phyloP scores from a whole-genome alignment of 2,888 invertebrate species.

The Didymodactylos carnosus region DNA sequence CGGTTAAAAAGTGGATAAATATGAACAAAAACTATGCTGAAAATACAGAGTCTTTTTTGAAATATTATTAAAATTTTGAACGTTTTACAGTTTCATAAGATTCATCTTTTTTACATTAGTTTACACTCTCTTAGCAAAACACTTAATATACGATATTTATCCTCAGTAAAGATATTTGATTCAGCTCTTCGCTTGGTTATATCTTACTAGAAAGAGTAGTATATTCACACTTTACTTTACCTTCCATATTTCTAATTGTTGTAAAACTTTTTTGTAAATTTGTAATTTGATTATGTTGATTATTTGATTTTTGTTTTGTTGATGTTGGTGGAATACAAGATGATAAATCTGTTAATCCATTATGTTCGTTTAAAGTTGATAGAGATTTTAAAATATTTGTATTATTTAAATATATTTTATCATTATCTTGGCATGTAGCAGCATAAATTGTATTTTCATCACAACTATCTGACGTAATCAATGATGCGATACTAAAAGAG shows the following conservation, averaged over 20 bases:
- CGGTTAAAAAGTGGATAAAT: too few relatives aligned
- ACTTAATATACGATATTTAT: too few relatives aligned
- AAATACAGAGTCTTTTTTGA: too few relatives aligned
- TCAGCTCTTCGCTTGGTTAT: background rate
- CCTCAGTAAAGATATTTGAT: background rate
- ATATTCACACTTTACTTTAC: too few relatives aligned
- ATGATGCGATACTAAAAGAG: background rate
- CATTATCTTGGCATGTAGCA: background rate
- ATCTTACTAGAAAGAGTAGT: too few relatives aligned
- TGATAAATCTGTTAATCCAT: background rate
- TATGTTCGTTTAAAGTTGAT: background rate
- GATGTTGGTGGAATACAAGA: background rate
- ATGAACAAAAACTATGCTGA: too few relatives aligned
- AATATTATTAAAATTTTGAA: too few relatives aligned
- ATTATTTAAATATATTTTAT: background rate
- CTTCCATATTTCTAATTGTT: background rate
- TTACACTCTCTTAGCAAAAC: too few relatives aligned
- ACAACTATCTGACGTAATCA: background rate
- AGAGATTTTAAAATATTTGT: background rate
- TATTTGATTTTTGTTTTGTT: too few relatives aligned
- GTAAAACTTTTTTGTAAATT: background rate
- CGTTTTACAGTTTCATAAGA: too few relatives aligned
- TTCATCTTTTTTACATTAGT: too few relatives aligned
- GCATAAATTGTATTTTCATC: background rate
- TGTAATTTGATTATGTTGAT: background rate